phyloP scores from a whole-genome alignment of 2,888 invertebrate species.

The Leucania comma region DNA sequence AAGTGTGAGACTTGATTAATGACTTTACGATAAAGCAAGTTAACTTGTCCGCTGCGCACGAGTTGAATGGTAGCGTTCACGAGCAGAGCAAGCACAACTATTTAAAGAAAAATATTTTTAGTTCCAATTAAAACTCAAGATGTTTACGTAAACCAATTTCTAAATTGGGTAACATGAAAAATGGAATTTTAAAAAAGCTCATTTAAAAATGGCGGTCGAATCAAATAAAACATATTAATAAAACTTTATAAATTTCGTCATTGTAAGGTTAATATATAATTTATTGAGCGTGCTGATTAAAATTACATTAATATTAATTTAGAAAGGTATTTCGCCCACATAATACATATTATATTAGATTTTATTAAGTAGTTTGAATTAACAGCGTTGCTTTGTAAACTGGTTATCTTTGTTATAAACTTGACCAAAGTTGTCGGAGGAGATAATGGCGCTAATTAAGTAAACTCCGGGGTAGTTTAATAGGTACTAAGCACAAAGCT shows the following conservation, averaged over 20 bases:
- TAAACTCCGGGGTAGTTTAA: slow-evolving; percentile 78
- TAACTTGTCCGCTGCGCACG: slow-evolving; percentile 61
- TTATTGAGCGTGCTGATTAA: slow-evolving; percentile 48
- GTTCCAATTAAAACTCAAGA: slow-evolving; percentile 63
- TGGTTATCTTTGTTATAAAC: slow-evolving; percentile 61
- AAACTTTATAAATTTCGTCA: slow-evolving; percentile 32
- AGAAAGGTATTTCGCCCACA: slow-evolving; percentile 45
- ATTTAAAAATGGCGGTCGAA: slow-evolving; percentile 32
- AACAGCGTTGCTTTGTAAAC: slow-evolving; percentile 30
- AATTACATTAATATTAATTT: slow-evolving; percentile 51
- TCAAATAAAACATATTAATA: slow-evolving; percentile 30
- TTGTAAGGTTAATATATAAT: slow-evolving; percentile 26
- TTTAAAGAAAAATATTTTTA: slow-evolving; percentile 60
- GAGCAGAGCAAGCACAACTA: slow-evolving; percentile 56
- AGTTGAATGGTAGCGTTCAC: slow-evolving; percentile 69
- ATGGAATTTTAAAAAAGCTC: slow-evolving; percentile 31
- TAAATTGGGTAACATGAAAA: slow-evolving; percentile 35
- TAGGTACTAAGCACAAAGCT: slow-evolving; percentile 70
- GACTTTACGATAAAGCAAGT: slow-evolving; percentile 77
- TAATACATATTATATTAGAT: slow-evolving; percentile 35
- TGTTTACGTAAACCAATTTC: slow-evolving; percentile 42
- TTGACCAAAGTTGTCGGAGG: slow-evolving; percentile 66
- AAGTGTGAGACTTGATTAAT: slow-evolving; percentile 84
- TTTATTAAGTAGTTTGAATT: slow-evolving; percentile 43
- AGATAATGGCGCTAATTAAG: slow-evolving; percentile 84